Evolutionary conservation across 2,113 vertebrate genomes (phyloP), one percentile per base, ranked within the genome.

Genomic region (Nannobrachium achirus): DNA sequence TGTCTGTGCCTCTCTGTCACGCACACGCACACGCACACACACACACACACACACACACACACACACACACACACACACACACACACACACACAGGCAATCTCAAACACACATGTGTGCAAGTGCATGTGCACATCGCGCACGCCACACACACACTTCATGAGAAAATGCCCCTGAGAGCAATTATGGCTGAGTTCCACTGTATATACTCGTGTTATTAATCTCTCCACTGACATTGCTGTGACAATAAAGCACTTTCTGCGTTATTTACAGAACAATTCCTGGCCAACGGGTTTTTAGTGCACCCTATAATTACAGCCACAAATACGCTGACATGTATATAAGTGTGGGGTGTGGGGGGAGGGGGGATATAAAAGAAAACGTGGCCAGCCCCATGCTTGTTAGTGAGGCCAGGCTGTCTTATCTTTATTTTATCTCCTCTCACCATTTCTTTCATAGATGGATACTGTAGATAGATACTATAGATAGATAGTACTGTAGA

Each of bases 131-230:
- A 44, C 41, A 33, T 10, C 11, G 18, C 19, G 7, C 11, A 14
- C 20, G 5, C 8, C 46, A 49, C 46, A 49, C 46, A 13, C 46
- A 13, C 46, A 49, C 46, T 49, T 14, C 46, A 49, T 3, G 13
- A 65, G 41, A 49, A 67, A 75, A 66, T 62, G 65, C 81, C 71
- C 82, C 52, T 56, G 80, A 81, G 86, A 77, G 80, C 80, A 89
- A 87, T 90, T 87, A 89, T 73, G 58, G 67, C 19, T 15, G 19
- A 73, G 63, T 76, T 74, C 53, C 69, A 72, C 75, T 65, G 67
- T 67, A 71, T 58, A 68, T 40, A 70, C 63, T 63, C 38, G 46
- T 65, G 76, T 83, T 86, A 89, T 89, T 82, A 81, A 85, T 88
- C 75, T 83, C 53, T 61, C 42, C 33, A 25, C 66, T 8, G 63